Conservation (phyloP, 1,140 invertebrate species). For the Pissodes strobi region DNA sequence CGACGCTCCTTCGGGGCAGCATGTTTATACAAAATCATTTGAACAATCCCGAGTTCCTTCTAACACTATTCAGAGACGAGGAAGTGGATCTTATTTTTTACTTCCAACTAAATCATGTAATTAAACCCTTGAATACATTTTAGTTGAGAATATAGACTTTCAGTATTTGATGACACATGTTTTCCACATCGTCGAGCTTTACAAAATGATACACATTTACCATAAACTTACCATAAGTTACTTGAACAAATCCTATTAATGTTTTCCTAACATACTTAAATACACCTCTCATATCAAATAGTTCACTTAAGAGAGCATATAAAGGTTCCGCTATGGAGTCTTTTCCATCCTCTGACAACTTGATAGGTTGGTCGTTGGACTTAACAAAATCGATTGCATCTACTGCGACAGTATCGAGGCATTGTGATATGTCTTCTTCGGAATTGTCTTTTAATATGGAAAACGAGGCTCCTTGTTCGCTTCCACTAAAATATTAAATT, state of each 20-base stretch:
- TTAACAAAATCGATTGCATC: slow-evolving; percentile 56
- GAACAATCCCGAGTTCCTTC: too few species aligned
- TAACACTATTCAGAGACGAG: too few species aligned
- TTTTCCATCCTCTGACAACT: slow-evolving; percentile 65
- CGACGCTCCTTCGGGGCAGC: too few species aligned
- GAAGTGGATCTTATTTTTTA: too few species aligned
- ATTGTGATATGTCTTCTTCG: slow-evolving; percentile 74
- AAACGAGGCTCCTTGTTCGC: slow-evolving; percentile 54
- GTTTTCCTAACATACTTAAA: slow-evolving; percentile 86
- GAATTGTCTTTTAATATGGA: slow-evolving; percentile 61
- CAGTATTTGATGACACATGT: too few species aligned
- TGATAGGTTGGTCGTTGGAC: slow-evolving; percentile 48
- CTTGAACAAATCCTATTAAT: slow-evolving; percentile 87
- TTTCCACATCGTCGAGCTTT: too few species aligned
- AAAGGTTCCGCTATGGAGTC: slow-evolving; percentile 88
- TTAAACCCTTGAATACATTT: too few species aligned
- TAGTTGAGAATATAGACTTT: too few species aligned
- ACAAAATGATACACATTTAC: too few species aligned
- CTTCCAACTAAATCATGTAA: too few species aligned
- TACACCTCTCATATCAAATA: slow-evolving; percentile 86
- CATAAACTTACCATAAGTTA: slow-evolving; percentile 27
- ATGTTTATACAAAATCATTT: too few species aligned
- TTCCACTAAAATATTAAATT: slow-evolving; percentile 47
- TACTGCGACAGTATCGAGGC: slow-evolving; percentile 66
- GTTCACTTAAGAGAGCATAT: slow-evolving; percentile 82